Conservation (phyloP, 2,888 invertebrate species). For the Prosopocoilus inquinatus region DNA sequence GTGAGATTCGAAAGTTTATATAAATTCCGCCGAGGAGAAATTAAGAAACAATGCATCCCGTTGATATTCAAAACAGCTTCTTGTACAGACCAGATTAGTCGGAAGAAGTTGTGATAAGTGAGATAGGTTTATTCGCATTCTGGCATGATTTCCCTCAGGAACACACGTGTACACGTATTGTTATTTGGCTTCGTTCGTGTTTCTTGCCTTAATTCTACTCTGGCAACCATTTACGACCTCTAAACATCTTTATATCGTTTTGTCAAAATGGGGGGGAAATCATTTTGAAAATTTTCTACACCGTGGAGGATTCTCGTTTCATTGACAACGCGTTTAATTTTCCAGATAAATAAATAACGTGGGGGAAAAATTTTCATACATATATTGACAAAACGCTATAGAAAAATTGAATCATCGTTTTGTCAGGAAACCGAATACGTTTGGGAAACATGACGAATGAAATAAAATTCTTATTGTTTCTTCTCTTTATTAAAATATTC, state of each 20-base stretch:
- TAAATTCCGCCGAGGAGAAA: constrained; percentile 34
- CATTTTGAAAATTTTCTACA: constrained; percentile 13
- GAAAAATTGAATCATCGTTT: neutral
- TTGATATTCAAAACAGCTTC: constrained; percentile 40
- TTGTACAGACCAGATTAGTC: constrained; percentile 37
- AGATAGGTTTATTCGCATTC: constrained; percentile 42
- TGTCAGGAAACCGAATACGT: neutral
- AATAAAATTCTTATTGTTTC: neutral
- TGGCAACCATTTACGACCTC: constrained; percentile 30
- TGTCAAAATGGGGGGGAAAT: constrained; percentile 19
- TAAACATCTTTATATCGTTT: constrained; percentile 23
- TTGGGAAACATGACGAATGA: neutral
- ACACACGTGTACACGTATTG: constrained; percentile 42
- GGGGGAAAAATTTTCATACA: neutral
- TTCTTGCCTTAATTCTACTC: constrained; percentile 28
- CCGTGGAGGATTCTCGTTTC: neutral
- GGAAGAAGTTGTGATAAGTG: constrained; percentile 43
- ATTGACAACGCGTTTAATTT: neutral
- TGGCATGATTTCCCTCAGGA: constrained; percentile 43
- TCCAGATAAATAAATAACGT: neutral
- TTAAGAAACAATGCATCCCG: constrained; percentile 38
- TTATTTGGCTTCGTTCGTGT: constrained; percentile 34
- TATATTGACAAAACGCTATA: neutral
- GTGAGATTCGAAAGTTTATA: constrained; percentile 35
- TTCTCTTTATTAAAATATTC: too few relatives aligned